A percentile compares a stretch with the other conserved stretches of the same genome.
phyloP scores from a whole-genome alignment of 2,797 vertebrate genomes.

The Anguilla marmorata region DNA sequence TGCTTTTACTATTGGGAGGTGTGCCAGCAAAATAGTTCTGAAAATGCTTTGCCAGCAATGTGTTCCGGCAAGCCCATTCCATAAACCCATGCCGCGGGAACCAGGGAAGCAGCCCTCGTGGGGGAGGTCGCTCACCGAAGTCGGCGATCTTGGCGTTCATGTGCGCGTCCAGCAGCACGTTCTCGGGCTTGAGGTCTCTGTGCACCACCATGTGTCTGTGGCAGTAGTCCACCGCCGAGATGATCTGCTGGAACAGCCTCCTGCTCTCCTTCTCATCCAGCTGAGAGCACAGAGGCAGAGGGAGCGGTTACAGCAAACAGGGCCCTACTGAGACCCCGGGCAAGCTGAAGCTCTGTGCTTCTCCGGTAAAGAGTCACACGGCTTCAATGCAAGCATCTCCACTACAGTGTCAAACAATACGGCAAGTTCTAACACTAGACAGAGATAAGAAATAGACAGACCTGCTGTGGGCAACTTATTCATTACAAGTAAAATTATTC shows the following conservation, averaged over 20 bases:
- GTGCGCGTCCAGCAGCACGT: constrained; percentile 94
- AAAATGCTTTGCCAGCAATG: background rate
- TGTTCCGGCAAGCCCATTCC: background rate
- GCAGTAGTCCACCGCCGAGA: constrained; percentile 98
- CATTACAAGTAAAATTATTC: background rate
- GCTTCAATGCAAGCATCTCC: background rate
- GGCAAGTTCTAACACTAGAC: background rate
- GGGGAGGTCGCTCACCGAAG: constrained; percentile 78
- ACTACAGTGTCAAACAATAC: background rate
- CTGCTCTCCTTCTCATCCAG: constrained; percentile 97
- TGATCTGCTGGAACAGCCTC: constrained; percentile 96
- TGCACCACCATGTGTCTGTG: constrained; percentile 99
- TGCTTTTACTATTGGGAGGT: background rate
- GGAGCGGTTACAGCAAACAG: background rate
- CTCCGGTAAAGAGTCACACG: background rate
- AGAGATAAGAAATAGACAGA: background rate
- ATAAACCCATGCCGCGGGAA: background rate
- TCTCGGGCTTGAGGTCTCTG: constrained; percentile 96
- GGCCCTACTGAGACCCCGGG: background rate
- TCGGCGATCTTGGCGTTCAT: constrained; percentile 99
- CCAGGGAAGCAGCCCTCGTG: background rate
- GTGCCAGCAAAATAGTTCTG: background rate
- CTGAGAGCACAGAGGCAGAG: constrained; percentile 64
- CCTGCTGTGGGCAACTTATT: background rate
- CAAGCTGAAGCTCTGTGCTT: background rate